These are phyloP conservation scores for Benthosema pterotum DNA, from an alignment of 2,797 vertebrate species.

Conservation along the genomic window DNA sequence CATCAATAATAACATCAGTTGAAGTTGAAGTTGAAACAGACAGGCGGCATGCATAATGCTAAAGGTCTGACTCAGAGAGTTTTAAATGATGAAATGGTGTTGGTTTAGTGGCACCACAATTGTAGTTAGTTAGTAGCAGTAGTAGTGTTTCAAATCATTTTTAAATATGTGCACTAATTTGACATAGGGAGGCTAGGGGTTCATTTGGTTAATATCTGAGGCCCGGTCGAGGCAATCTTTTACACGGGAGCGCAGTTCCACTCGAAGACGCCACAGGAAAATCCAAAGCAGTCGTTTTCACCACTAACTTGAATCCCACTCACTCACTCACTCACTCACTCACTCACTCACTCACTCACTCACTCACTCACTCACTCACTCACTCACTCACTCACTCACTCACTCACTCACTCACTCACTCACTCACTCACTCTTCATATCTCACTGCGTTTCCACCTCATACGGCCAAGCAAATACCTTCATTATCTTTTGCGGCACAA, in stretches of 20 bases:
- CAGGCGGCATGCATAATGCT: too few relatives aligned
- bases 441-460: conserved; percentile 58
- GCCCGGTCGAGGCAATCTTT: not conserved
- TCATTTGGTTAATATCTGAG: too few relatives aligned
- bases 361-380: not conserved
- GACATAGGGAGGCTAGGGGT: too few relatives aligned
- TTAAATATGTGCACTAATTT: too few relatives aligned
- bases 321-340: too few relatives aligned
- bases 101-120: too few relatives aligned
- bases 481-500: conserved; percentile 79
- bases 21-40: too few relatives aligned
- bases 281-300: conserved; percentile 5
- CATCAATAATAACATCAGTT: too few relatives aligned
- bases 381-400: conserved; percentile 7
- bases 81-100: too few relatives aligned
- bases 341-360: not conserved
- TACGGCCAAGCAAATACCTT: conserved; percentile 76
- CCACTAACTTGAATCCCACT: conserved; percentile 12
- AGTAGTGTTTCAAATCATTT: too few relatives aligned
- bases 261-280: conserved; percentile 3
- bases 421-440: conserved; percentile 47
- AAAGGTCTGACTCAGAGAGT: too few relatives aligned
- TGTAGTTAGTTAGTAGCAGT: too few relatives aligned
- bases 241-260: not conserved
- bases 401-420: conserved; percentile 27